These are phyloP conservation scores for Aricia artaxerxes DNA, from an alignment of 2,888 invertebrate species.

Conservation along the genomic window DNA sequence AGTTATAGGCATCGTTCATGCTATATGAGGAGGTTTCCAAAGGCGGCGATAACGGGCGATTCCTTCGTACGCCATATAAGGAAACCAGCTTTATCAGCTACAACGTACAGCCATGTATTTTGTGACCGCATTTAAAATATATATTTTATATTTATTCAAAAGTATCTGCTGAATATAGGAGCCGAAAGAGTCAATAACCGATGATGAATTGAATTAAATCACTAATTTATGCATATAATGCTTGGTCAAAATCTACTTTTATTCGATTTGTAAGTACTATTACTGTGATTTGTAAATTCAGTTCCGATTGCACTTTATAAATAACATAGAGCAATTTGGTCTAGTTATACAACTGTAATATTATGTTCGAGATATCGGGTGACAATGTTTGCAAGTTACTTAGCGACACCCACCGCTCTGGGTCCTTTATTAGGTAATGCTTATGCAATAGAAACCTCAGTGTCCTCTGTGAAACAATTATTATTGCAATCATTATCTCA, in stretches of 20 bases:
- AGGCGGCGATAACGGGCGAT: slow-evolving; percentile 59
- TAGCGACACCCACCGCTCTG: background rate
- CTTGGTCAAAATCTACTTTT: background rate
- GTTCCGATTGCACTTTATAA: background rate
- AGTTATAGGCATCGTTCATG: slow-evolving; percentile 42
- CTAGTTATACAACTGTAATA: slow-evolving; percentile 11
- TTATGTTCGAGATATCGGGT: slow-evolving; percentile 12
- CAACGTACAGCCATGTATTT: slow-evolving; percentile 13
- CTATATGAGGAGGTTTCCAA: slow-evolving; percentile 46
- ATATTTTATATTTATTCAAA: slow-evolving; percentile 31
- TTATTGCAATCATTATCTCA: slow-evolving; percentile 19
- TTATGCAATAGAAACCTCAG: slow-evolving; percentile 12
- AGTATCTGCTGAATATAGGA: background rate
- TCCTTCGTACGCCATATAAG: slow-evolving; percentile 54
- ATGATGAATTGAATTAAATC: background rate
- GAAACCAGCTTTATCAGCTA: slow-evolving; percentile 52
- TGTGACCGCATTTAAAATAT: slow-evolving; percentile 29
- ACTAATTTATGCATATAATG: background rate
- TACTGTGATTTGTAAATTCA: background rate
- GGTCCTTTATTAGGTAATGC: background rate
- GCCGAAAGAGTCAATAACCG: background rate
- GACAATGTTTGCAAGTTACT: slow-evolving; percentile 15
- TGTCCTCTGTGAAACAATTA: slow-evolving; percentile 9
- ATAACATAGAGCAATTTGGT: background rate
- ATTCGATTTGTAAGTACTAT: background rate